A percentile compares a stretch with the other conserved stretches of the same genome.
These are phyloP conservation scores for Platerodrilus igneus DNA, from an alignment of 2,888 invertebrate genomes.

Conservation along the genomic window DNA sequence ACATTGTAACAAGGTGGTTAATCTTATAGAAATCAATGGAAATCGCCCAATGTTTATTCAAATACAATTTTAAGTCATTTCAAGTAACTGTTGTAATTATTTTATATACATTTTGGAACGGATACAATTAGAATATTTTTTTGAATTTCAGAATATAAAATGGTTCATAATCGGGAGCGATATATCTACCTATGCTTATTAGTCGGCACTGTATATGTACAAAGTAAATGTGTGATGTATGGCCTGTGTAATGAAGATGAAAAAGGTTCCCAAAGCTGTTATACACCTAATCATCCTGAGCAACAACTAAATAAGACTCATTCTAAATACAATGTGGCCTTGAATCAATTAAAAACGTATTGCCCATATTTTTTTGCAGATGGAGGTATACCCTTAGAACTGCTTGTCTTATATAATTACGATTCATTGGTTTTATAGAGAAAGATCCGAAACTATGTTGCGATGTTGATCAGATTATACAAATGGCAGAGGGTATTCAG, in stretches of 20 bases:
- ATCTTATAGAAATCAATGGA: too few species aligned
- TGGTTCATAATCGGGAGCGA: too few species aligned
- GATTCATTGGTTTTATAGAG: background rate
- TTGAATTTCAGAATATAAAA: too few species aligned
- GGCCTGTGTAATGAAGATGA: conserved; percentile 48
- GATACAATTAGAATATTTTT: too few species aligned
- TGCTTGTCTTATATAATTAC: background rate
- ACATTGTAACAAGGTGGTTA: too few species aligned
- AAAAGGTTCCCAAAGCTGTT: conserved; percentile 45
- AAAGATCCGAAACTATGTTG: conserved; percentile 58
- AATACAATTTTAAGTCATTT: too few species aligned
- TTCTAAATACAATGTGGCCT: conserved; percentile 33
- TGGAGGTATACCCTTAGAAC: conserved; percentile 24
- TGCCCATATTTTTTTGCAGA: conserved; percentile 58
- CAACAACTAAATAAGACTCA: conserved; percentile 39
- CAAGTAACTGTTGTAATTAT: too few species aligned
- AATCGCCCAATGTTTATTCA: too few species aligned
- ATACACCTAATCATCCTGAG: conserved; percentile 42
- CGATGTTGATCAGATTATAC: conserved; percentile 50
- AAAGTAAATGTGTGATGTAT: conserved; percentile 55
- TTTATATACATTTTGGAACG: too few species aligned
- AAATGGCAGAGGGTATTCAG: conserved; percentile 53
- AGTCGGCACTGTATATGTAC: too few species aligned
- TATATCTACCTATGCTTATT: too few species aligned
- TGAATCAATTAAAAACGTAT: conserved; percentile 50